Base-by-base conservation (phyloP, 2,113 vertebrate genomes). In the Chlamydotis undulata region DNA sequence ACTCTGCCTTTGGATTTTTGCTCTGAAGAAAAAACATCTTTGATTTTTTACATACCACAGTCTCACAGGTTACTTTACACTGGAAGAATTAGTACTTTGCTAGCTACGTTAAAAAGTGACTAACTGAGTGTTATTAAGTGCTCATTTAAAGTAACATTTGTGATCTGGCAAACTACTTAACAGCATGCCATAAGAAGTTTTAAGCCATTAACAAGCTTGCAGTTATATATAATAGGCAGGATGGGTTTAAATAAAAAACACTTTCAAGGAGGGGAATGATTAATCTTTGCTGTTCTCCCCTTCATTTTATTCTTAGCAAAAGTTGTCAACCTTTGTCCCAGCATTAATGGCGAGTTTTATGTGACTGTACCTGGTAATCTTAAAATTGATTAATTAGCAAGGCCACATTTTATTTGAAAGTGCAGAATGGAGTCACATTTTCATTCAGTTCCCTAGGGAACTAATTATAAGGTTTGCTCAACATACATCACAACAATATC, bases 321-420 rank as follows among this genome's bases (percentile, higher is more conserved):
- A 94, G 86, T 74, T 95, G 67, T 89, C 95, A 96, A 85, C 70
- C 67, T 96, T 92, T 93, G 77, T 59, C 80, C 76, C 55, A 79
- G 59, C n/a, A 83, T 69, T 94, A 96, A 93, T 53, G 61, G 59
- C 24, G 67, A 95, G 21, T 80, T 96, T 83, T 88, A 90, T 79
- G 74, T 57, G 82, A 91, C 85, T 83, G 53, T 88, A 88, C 50
- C 8, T 87, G 63, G 69, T 91, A 93, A 87, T 87, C 92, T 84
- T 88, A 69, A 94, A 93, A 78, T 79, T 92, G 76, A 94, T 95
- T 95, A 97, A 96, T 95, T 94, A 95, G 53, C 49, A 93, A 86
- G 85, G 82, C 87, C 89, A 83, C 61, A 50, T 94, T 84, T 92
- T 79, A 90, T 95, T 89, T 90, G 65, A 90, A 90, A 94, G 59